Evolutionary conservation across 2,888 invertebrate genomes (phyloP).

Genomic region (Ophraella communa): DNA sequence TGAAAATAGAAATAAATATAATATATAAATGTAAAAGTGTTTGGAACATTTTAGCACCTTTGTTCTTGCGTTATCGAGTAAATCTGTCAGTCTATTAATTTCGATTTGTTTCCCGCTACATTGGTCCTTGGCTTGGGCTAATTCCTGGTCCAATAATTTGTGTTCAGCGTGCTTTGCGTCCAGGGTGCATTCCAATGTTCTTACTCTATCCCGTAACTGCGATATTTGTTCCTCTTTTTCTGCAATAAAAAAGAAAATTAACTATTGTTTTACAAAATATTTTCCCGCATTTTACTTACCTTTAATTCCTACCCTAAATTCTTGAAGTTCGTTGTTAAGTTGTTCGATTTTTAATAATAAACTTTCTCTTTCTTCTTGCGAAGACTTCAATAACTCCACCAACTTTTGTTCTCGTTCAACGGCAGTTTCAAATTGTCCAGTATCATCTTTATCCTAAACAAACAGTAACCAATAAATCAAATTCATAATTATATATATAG

Average conservation of each 20-base stretch:
- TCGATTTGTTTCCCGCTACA: slow-evolving; percentile 80
- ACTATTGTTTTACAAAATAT: too few relatives aligned
- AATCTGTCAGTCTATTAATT: slow-evolving; percentile 75
- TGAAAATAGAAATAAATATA: too few relatives aligned
- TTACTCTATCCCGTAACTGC: slow-evolving; percentile 73
- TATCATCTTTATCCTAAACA: slow-evolving; percentile 18
- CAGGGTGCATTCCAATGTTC: slow-evolving; percentile 73
- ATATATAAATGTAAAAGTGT: too few relatives aligned
- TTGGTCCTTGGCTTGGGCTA: slow-evolving; percentile 75
- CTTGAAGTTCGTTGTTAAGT: slow-evolving; percentile 73
- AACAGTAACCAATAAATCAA: too few relatives aligned
- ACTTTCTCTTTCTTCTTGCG: slow-evolving; percentile 80
- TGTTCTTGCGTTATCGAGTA: slow-evolving; percentile 83
- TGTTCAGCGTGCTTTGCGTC: slow-evolving; percentile 79
- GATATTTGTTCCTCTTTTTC: slow-evolving; percentile 69
- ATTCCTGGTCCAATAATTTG: slow-evolving; percentile 74
- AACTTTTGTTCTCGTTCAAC: slow-evolving; percentile 81
- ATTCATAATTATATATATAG: too few relatives aligned
- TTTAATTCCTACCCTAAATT: slow-evolving; percentile 59
- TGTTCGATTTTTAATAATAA: slow-evolving; percentile 80
- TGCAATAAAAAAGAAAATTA: slow-evolving; percentile 25
- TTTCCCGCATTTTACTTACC: neutral
- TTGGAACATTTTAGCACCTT: too few relatives aligned
- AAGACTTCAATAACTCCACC: slow-evolving; percentile 81
- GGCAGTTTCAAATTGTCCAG: slow-evolving; percentile 64